A percentile compares a stretch with the other conserved stretches of the same genome.
Evolutionary conservation across 2,113 vertebrate species (phyloP).

Genomic region (Butorides virescens): DNA sequence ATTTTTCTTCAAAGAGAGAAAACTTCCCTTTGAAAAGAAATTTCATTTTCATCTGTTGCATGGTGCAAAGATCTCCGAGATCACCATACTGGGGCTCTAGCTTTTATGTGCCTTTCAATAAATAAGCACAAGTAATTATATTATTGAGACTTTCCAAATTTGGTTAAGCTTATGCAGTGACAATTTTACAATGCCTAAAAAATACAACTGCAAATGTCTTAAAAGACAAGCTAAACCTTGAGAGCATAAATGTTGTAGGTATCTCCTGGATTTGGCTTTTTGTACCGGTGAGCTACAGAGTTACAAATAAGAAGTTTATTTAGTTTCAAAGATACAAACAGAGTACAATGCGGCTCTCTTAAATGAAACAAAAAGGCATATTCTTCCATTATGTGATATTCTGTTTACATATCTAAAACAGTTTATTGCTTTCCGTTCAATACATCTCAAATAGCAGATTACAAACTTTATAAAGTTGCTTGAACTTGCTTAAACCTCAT

Average conservation of each 20-base stretch:
- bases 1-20: not conserved
- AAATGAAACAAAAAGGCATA: not conserved
- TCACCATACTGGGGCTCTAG: not conserved
- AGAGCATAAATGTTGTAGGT: not conserved
- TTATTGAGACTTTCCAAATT: not conserved
- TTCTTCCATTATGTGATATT: not conserved
- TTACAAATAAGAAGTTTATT: constrained; percentile 23
- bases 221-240: not conserved
- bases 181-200: not conserved
- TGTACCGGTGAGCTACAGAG: not conserved
- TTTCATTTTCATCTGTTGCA: not conserved
- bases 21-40: not conserved
- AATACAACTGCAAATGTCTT: not conserved
- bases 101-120: not conserved
- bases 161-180: not conserved
- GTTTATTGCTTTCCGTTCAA: not conserved
- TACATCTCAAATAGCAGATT: not conserved
- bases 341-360: not conserved
- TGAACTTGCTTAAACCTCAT: not conserved
- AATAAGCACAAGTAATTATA: not conserved
- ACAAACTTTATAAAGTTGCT: not conserved
- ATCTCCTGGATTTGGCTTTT: not conserved
- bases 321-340: not conserved
- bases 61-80: not conserved
- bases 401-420: not conserved